Evolutionary conservation across 2,113 vertebrate genomes (phyloP).

Genomic region (Cathartes aura): DNA sequence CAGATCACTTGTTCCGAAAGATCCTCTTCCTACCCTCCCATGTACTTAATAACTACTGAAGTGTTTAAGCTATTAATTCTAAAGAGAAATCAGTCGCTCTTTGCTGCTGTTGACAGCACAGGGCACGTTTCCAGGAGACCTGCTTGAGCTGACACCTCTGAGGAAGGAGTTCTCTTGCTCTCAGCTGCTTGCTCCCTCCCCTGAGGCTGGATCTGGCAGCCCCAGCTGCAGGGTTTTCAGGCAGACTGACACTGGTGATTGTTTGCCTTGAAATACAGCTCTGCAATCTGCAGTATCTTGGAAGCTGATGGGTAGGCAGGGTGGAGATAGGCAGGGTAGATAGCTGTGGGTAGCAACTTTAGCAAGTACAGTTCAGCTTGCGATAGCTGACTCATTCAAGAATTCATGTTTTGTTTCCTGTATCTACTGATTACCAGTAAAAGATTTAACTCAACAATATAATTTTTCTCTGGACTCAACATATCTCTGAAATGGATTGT

Average conservation of each 20-base stretch:
- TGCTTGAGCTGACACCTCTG: background rate
- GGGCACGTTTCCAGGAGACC: background rate
- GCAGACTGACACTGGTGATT: background rate
- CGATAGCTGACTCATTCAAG: constrained; percentile 4
- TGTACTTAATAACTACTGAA: background rate
- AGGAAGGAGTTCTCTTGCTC: background rate
- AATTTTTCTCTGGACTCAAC: background rate
- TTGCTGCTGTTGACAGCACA: background rate
- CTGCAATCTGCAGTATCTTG: background rate
- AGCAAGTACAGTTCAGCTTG: background rate
- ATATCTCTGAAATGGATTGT: background rate
- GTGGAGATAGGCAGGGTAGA: background rate
- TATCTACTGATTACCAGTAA: background rate
- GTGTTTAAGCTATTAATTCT: background rate
- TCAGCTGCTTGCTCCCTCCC: background rate
- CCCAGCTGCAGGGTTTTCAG: background rate
- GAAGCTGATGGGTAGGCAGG: background rate
- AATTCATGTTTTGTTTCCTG: background rate
- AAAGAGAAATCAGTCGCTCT: background rate
- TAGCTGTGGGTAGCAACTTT: background rate
- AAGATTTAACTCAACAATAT: background rate
- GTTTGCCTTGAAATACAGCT: background rate
- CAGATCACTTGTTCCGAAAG: background rate
- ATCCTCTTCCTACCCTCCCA: background rate
- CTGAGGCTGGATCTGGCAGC: background rate